phyloP scores from a whole-genome alignment of 2,888 invertebrate species.

The Drosophila borealis region DNA sequence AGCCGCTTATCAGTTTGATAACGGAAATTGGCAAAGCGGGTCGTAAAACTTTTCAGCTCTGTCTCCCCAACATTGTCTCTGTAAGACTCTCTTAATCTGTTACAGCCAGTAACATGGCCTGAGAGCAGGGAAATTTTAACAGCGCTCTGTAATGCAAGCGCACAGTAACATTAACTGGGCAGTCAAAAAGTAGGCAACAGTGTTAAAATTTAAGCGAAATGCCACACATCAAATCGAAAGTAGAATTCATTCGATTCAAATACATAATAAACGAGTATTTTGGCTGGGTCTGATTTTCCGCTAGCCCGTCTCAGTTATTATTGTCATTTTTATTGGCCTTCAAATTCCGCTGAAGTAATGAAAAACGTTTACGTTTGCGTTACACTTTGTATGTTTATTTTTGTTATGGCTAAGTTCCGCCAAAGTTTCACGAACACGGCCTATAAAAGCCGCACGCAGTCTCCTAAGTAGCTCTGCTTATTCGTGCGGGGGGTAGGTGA shows the following conservation, averaged over 20 bases:
- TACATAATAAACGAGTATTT: constrained; percentile 33
- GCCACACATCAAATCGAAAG: constrained; percentile 20
- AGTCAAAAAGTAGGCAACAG: constrained; percentile 3
- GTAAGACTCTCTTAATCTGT: constrained; percentile 64
- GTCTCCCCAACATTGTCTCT: not conserved
- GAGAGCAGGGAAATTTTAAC: constrained; percentile 58
- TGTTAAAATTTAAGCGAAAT: constrained; percentile 35
- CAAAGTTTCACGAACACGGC: constrained; percentile 58
- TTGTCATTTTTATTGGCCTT: constrained; percentile 70
- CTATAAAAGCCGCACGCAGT: constrained; percentile 49
- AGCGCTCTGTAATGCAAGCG: constrained; percentile 13
- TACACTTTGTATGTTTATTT: constrained; percentile 49
- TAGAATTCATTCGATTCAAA: constrained; percentile 40
- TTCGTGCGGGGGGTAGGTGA: constrained; percentile 5
- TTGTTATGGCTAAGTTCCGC: constrained; percentile 53
- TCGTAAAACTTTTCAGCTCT: not conserved
- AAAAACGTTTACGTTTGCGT: constrained; percentile 72
- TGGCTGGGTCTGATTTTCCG: constrained; percentile 30
- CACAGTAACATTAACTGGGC: not conserved
- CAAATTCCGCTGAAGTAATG: constrained; percentile 69
- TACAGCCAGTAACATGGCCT: not conserved
- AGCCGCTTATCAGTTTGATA: constrained; percentile 50
- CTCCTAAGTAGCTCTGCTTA: constrained; percentile 36
- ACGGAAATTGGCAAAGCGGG: constrained; percentile 25
- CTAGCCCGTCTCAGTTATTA: constrained; percentile 43